A percentile compares a stretch with the other conserved stretches of the same genome.
Evolutionary conservation across 2,888 invertebrate genomes (phyloP).

Genomic region (Leucophora obtusa): DNA sequence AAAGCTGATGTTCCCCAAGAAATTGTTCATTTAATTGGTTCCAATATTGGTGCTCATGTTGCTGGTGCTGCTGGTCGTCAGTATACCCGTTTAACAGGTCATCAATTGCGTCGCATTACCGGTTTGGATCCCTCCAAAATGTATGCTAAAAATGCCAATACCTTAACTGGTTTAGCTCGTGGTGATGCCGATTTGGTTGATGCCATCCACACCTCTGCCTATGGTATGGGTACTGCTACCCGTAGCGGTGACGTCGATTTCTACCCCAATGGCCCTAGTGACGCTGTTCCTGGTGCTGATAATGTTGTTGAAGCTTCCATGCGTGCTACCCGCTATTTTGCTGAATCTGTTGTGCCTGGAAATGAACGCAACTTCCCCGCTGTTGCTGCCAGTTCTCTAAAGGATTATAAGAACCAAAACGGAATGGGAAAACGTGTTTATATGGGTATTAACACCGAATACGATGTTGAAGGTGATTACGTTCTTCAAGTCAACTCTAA

Average conservation of each 20-base stretch:
- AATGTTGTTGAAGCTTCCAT: conserved; percentile 74
- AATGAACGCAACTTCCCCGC: conserved; percentile 75
- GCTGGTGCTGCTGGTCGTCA: conserved; percentile 74
- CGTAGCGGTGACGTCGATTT: conserved; percentile 75
- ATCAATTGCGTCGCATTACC: conserved; percentile 74
- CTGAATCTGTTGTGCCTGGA: conserved; percentile 75
- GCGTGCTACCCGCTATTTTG: conserved; percentile 74
- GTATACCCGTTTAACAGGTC: conserved; percentile 71
- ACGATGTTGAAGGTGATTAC: conserved; percentile 73
- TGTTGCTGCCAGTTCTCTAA: conserved; percentile 72
- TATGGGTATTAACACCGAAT: conserved; percentile 74
- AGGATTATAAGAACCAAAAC: conserved; percentile 72
- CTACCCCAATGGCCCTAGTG: conserved; percentile 73
- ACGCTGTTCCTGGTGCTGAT: conserved; percentile 71
- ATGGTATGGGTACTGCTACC: conserved; percentile 71
- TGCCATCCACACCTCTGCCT: conserved; percentile 75
- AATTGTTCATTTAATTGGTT: conserved; percentile 73
- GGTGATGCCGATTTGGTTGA: conserved; percentile 77
- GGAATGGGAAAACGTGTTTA: conserved; percentile 73
- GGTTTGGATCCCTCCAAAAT: conserved; percentile 74
- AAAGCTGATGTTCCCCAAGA: conserved; percentile 70
- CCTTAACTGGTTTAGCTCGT: conserved; percentile 71
- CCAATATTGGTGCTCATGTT: conserved; percentile 74
- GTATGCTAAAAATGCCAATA: conserved; percentile 68
- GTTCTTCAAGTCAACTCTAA: conserved; percentile 74